Conservation (phyloP, 2,113 vertebrate genomes). For the Albula goreensis region DNA sequence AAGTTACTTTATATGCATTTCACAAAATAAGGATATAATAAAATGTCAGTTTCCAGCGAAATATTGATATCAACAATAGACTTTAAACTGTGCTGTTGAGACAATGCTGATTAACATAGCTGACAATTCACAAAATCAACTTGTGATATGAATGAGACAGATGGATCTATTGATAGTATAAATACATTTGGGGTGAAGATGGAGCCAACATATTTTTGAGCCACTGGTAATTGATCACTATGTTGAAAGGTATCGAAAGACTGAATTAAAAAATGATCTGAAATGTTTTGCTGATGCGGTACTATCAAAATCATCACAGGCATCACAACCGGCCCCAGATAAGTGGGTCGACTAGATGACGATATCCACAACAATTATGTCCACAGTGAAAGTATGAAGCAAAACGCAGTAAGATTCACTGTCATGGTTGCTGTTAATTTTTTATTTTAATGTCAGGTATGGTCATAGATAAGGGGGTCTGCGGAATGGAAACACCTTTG, state of each 20-base stretch:
- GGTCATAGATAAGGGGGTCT: too few relatives aligned
- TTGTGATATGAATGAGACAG: too few relatives aligned
- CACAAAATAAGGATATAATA: too few relatives aligned
- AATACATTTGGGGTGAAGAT: not conserved
- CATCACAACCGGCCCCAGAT: not conserved
- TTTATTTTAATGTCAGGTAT: not conserved
- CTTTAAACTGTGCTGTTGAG: too few relatives aligned
- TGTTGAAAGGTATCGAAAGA: not conserved
- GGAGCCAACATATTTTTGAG: not conserved
- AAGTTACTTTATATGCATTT: too few relatives aligned
- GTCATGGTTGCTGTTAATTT: not conserved
- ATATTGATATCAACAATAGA: too few relatives aligned
- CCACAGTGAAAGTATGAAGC: not conserved
- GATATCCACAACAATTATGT: not conserved
- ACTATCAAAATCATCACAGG: not conserved
- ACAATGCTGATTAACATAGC: too few relatives aligned
- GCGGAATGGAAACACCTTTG: too few relatives aligned
- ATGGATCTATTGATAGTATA: too few relatives aligned
- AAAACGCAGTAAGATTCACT: not conserved
- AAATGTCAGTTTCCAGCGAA: too few relatives aligned
- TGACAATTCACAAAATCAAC: too few relatives aligned
- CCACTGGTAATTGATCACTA: not conserved
- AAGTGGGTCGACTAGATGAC: not conserved
- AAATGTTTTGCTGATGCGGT: not conserved
- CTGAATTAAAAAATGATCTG: not conserved